These are phyloP conservation scores for Iguana delicatissima DNA, from an alignment of 2,797 vertebrate species.

Conservation along the genomic window DNA sequence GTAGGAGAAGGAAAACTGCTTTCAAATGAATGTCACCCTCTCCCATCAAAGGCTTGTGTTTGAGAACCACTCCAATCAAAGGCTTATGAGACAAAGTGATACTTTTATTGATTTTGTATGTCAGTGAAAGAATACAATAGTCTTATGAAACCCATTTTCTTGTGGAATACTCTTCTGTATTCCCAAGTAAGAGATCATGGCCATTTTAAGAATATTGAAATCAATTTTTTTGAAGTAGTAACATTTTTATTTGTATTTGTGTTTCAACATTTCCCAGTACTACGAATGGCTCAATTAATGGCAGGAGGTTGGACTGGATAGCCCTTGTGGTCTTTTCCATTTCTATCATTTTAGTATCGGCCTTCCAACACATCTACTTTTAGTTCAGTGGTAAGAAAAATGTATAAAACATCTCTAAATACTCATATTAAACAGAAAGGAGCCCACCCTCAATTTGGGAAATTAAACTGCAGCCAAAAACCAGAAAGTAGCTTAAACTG, in stretches of 20 bases:
- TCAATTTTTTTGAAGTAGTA: not conserved
- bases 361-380: not conserved
- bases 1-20: not conserved
- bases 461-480: not conserved
- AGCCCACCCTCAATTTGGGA: not conserved
- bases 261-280: not conserved
- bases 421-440: not conserved
- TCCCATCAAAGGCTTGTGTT: not conserved
- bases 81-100: too few relatives aligned
- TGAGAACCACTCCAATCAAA: not conserved
- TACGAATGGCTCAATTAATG: not conserved
- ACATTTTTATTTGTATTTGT: not conserved
- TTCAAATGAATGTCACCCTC: not conserved
- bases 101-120: not conserved
- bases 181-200: not conserved
- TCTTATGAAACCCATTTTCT: not conserved
- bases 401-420: not conserved
- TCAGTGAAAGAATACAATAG: not conserved
- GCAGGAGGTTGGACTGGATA: too few relatives aligned
- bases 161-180: not conserved
- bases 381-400: not conserved
- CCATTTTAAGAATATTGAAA: not conserved
- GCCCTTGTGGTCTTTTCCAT: too few relatives aligned
- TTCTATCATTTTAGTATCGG: not conserved
- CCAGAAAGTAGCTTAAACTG: not conserved